Conservation (phyloP, 2,113 vertebrate genomes). For the Myxocyprinus asiaticus region DNA sequence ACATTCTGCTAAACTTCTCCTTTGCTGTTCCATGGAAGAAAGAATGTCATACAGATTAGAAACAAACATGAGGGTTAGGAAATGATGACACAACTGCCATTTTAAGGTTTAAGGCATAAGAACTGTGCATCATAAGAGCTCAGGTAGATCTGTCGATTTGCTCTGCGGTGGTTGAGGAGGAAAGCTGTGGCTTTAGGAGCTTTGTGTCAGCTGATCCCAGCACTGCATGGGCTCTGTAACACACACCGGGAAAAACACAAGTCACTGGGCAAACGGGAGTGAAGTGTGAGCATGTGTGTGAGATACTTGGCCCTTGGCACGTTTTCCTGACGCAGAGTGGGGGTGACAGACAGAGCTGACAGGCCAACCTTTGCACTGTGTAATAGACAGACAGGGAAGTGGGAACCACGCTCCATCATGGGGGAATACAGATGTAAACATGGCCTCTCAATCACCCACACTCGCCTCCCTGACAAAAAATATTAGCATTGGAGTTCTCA, state of each 20-base stretch:
- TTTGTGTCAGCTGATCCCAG: conserved; percentile 40
- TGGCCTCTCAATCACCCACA: conserved; percentile 42
- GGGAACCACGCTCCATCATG: conserved; percentile 31
- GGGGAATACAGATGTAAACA: conserved; percentile 43
- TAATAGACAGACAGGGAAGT: conserved; percentile 41
- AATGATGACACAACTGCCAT: neutral
- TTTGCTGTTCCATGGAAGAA: neutral
- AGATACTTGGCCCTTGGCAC: conserved; percentile 2
- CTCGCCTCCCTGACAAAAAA: conserved; percentile 43
- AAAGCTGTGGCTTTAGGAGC: conserved; percentile 50
- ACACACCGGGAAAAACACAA: conserved; percentile 19
- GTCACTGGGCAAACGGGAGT: conserved; percentile 15
- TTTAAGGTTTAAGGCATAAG: neutral
- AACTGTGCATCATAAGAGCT: conserved; percentile 18
- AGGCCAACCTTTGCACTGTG: conserved; percentile 42
- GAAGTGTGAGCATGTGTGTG: neutral
- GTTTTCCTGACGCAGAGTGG: conserved; percentile 40
- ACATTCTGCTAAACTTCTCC: no score
- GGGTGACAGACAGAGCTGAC: conserved; percentile 52
- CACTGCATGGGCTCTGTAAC: conserved; percentile 25
- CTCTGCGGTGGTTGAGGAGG: conserved; percentile 25
- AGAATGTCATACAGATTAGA: no score
- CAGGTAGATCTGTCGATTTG: conserved; percentile 36
- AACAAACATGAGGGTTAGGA: neutral
- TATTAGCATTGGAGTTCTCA: conserved; percentile 50